Conservation (phyloP, 2,113 vertebrate species). For the Anthoscopus minutus region DNA sequence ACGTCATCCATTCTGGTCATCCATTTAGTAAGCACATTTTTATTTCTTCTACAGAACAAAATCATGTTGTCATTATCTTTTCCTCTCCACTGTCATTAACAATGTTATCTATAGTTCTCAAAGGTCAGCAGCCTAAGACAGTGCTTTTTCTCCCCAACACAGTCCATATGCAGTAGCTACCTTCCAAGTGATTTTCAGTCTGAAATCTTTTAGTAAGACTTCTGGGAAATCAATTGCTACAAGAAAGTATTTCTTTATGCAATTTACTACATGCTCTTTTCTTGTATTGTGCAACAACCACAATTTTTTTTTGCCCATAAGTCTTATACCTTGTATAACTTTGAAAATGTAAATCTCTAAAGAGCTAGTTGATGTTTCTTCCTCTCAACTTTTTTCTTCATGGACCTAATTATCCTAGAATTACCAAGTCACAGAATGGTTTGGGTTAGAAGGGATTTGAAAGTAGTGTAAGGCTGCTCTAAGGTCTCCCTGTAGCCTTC, state of each 20-base stretch:
- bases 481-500: rapidly evolving
- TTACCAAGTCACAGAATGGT: neutral
- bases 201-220: neutral
- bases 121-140: neutral
- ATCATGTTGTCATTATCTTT: neutral
- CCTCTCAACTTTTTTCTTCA: neutral
- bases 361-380: neutral
- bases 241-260: neutral
- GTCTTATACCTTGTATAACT: neutral
- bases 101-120: neutral
- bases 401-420: neutral
- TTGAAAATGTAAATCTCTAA: neutral
- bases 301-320: neutral
- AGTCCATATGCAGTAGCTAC: neutral
- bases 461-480: neutral
- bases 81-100: neutral
- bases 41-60: neutral
- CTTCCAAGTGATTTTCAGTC: neutral
- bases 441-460: neutral
- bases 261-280: neutral
- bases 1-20: neutral
- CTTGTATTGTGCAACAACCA: neutral
- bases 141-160: neutral
- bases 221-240: neutral
- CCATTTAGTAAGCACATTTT: neutral